Conservation (phyloP, 2,113 vertebrate species). For the Hepsetus odoe region DNA sequence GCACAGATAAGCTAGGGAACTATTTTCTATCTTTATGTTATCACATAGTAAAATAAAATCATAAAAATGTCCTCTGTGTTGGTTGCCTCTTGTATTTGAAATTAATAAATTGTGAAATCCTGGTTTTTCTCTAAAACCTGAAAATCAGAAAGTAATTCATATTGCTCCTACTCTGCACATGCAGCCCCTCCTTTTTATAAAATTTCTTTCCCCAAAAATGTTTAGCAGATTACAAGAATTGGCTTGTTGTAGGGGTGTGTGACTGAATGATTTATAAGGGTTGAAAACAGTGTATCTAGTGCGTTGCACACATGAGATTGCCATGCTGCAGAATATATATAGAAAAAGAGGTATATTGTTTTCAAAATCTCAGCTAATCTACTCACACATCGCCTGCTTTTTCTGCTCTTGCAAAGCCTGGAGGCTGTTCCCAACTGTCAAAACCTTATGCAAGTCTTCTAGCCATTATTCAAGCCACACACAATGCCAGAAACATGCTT, state of each 20-base stretch:
- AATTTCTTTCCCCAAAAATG: not conserved
- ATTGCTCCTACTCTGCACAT: slow-evolving; percentile 18
- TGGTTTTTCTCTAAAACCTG: slow-evolving; percentile 12
- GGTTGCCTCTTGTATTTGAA: not conserved
- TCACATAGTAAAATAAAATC: not conserved
- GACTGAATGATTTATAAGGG: not conserved
- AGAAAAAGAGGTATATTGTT: slow-evolving; percentile 47
- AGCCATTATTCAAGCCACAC: slow-evolving; percentile 8
- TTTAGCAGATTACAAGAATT: not conserved
- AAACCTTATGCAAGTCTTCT: not conserved
- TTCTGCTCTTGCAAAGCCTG: not conserved
- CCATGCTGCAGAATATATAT: slow-evolving; percentile 16
- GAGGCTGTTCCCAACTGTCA: slow-evolving; percentile 13
- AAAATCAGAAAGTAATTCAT: slow-evolving; percentile 17
- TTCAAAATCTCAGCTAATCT: slow-evolving; percentile 30
- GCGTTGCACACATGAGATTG: slow-evolving; percentile 33
- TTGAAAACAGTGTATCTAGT: slow-evolving; percentile 3
- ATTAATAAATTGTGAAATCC: not conserved
- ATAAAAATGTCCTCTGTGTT: not conserved
- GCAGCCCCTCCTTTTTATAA: not conserved
- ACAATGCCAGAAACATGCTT: slow-evolving; percentile 5
- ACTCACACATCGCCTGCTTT: not conserved
- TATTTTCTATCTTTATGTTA: slow-evolving; percentile 12
- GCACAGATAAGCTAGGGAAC: slow-evolving; percentile 31
- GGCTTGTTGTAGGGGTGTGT: not conserved